phyloP scores from a whole-genome alignment of 1,140 invertebrate genomes.

The Coenobita brevimanus region DNA sequence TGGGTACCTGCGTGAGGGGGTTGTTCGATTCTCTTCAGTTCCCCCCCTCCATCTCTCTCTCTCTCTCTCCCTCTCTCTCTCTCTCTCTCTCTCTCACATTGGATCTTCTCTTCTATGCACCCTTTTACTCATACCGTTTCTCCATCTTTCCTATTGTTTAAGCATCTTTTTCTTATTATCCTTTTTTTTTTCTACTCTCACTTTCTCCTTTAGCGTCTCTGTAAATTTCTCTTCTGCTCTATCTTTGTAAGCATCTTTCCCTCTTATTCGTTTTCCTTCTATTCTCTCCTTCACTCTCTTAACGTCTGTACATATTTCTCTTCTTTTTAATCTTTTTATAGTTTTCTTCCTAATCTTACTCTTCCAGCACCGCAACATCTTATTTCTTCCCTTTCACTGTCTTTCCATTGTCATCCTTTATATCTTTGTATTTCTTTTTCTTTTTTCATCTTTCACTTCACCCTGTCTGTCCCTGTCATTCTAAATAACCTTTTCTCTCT shows the following conservation, averaged over 20 bases:
- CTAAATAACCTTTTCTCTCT: conserved; percentile 3
- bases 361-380: no score
- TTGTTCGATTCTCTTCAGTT: no score
- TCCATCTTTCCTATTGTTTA: no score
- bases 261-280: background rate
- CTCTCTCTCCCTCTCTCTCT: background rate
- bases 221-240: background rate
- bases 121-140: no score
- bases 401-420: background rate
- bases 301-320: no score
- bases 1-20: no score
- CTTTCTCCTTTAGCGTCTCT: background rate
- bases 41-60: background rate
- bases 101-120: background rate
- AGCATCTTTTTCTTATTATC: background rate
- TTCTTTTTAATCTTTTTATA: background rate
- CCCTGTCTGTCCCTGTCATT: background rate
- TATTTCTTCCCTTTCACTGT: background rate
- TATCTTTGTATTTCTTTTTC: background rate
- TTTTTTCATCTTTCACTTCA: background rate
- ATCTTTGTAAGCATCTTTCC: background rate
- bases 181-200: background rate
- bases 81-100: background rate
- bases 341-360: background rate
- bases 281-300: no score